Conservation (phyloP, 2,797 vertebrate species). For the Distichodus sexfasciatus region DNA sequence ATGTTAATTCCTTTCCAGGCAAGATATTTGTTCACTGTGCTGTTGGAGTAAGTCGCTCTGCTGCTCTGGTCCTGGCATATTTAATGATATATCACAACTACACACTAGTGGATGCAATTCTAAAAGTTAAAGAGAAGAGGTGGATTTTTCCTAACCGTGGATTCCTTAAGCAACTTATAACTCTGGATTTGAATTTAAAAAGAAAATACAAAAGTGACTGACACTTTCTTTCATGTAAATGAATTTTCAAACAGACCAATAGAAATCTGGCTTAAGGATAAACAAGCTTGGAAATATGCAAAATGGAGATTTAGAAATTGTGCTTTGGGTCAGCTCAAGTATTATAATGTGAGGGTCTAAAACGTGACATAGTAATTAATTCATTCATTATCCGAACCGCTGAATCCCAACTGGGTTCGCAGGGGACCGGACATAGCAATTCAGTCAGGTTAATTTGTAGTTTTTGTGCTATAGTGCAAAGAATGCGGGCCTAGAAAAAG, state of each 20-base stretch:
- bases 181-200: constrained; percentile 73
- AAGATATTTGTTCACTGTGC: constrained; percentile 77
- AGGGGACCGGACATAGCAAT: too few relatives aligned
- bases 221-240: not conserved
- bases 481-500: too few relatives aligned
- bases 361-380: too few relatives aligned
- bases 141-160: constrained; percentile 91
- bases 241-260: not conserved
- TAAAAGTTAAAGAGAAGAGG: constrained; percentile 71
- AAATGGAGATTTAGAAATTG: too few relatives aligned
- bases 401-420: too few relatives aligned
- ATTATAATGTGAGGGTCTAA: too few relatives aligned
- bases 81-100: constrained; percentile 75
- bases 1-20: constrained; percentile 54
- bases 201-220: not conserved
- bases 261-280: too few relatives aligned
- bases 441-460: too few relatives aligned
- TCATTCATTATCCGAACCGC: too few relatives aligned
- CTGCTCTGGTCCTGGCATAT: constrained; percentile 74
- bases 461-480: too few relatives aligned
- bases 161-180: constrained; percentile 81
- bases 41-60: constrained; percentile 76
- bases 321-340: too few relatives aligned
- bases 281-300: too few relatives aligned
- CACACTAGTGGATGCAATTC: constrained; percentile 64